These are phyloP conservation scores for Pempheris klunzingeri DNA, from an alignment of 2,797 vertebrate species.

Conservation along the genomic window DNA sequence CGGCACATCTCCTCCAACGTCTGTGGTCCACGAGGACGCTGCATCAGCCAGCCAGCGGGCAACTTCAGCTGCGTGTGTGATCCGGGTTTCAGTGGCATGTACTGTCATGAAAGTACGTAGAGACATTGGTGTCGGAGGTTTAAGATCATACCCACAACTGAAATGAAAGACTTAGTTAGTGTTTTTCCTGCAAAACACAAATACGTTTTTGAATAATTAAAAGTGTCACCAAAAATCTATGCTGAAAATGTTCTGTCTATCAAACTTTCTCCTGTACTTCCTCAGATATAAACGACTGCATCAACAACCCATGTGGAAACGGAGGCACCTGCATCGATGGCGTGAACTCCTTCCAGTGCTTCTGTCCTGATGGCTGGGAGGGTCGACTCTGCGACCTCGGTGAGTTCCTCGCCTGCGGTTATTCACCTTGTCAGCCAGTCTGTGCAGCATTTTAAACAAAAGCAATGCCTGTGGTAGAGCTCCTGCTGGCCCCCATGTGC, in stretches of 20 bases:
- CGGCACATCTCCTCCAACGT: constrained; percentile 89
- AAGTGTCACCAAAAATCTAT: no score
- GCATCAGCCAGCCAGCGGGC: constrained; percentile 90
- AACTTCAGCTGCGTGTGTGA: constrained; percentile 96
- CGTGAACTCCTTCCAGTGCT: constrained; percentile 93
- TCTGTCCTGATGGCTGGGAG: constrained; percentile 97
- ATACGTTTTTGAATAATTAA: background rate
- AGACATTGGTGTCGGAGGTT: background rate
- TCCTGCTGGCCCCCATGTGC: background rate
- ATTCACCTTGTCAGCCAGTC: background rate
- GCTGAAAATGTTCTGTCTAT: background rate
- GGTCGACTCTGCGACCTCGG: constrained; percentile 93
- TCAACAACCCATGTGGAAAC: constrained; percentile 89
- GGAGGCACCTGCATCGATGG: constrained; percentile 96
- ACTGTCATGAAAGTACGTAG: constrained; percentile 96
- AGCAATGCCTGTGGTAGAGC: background rate
- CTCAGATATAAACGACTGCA: constrained; percentile 95
- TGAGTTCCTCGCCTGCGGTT: constrained; percentile 79
- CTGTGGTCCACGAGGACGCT: constrained; percentile 93
- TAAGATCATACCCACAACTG: background rate
- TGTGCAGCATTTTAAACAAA: background rate
- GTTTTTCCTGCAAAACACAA: background rate
- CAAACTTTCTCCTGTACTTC: background rate
- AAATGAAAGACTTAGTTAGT: background rate
- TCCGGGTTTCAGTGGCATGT: constrained; percentile 92